Percentiles rank a stretch among this genome's conserved stretches.
Evolutionary conservation across 37 sponge, comb jelly and placozoan genomes (phyloP).

Genomic region (Beroe forskalii): DNA sequence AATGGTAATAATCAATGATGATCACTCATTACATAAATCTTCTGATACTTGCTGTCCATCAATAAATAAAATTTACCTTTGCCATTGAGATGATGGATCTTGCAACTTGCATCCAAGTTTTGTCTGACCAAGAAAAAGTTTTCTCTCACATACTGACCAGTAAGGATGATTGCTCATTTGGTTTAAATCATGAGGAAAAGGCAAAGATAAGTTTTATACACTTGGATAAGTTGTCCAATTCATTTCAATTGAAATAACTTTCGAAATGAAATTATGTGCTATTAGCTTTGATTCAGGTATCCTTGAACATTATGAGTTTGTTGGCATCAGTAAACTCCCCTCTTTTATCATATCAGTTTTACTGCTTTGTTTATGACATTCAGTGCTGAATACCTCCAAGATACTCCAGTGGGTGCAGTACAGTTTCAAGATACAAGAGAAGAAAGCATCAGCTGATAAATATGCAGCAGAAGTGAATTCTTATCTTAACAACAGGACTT

Average conservation of each 20-base stretch:
- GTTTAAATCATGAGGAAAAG: conserved; percentile 11
- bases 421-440: conserved; percentile 27
- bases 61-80: no score
- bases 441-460: background rate
- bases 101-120: background rate
- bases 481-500: background rate
- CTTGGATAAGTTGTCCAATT: no score
- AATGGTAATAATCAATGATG: no score
- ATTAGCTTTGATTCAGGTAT: no score
- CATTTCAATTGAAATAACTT: no score
- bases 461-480: conserved; percentile 5
- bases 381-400: no score
- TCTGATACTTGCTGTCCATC: no score
- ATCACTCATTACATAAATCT: no score
- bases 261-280: no score
- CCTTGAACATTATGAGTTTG: no score
- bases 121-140: background rate
- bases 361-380: no score
- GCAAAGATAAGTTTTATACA: conserved; percentile 38
- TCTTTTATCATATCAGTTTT: background rate
- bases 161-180: background rate
- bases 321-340: background rate
- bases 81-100: background rate
- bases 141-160: background rate
- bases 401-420: conserved; percentile 34